A percentile compares a stretch with the other conserved stretches of the same genome.
Evolutionary conservation across 2,113 vertebrate species (phyloP).

Genomic region (Oncorhynchus nerka): DNA sequence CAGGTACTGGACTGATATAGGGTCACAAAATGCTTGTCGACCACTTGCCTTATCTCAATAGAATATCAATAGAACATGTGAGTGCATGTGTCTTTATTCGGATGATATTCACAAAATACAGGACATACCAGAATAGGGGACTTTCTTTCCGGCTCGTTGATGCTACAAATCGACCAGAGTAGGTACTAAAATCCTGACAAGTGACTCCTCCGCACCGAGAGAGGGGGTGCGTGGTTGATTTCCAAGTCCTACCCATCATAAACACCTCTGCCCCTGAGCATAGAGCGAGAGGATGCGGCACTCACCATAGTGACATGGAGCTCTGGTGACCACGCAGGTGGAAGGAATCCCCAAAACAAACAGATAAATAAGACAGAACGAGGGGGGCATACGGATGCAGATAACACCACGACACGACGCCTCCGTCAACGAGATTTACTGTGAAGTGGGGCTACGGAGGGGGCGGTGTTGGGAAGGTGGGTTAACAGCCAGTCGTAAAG

Average conservation of each 20-base stretch:
- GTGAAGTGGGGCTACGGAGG: conserved; percentile 28
- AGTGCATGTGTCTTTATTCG: not conserved
- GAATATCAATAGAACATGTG: not conserved
- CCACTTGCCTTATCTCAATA: not conserved
- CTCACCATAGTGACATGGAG: conserved; percentile 24
- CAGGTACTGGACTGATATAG: conserved; percentile 21
- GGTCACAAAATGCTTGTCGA: not conserved
- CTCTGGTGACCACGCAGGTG: conserved; percentile 50
- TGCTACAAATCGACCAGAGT: conserved; percentile 9
- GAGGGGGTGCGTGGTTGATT: conserved; percentile 52
- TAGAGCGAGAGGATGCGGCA: conserved; percentile 38
- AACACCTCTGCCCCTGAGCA: conserved; percentile 32
- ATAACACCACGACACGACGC: conserved; percentile 57
- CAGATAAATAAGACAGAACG: conserved; percentile 45
- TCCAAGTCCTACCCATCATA: conserved; percentile 31
- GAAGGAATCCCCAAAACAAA: conserved; percentile 51
- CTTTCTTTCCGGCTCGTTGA: conserved; percentile 5
- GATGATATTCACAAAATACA: no score
- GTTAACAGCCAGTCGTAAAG: conserved; percentile 73
- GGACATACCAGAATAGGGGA: not conserved
- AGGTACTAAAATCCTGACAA: conserved; percentile 12
- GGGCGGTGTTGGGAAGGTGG: conserved; percentile 29
- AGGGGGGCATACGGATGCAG: conserved; percentile 61
- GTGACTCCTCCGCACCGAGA: conserved; percentile 52
- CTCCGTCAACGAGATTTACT: conserved; percentile 66